phyloP scores from a whole-genome alignment of 2,113 vertebrate genomes.

The Charadrius vociferus region DNA sequence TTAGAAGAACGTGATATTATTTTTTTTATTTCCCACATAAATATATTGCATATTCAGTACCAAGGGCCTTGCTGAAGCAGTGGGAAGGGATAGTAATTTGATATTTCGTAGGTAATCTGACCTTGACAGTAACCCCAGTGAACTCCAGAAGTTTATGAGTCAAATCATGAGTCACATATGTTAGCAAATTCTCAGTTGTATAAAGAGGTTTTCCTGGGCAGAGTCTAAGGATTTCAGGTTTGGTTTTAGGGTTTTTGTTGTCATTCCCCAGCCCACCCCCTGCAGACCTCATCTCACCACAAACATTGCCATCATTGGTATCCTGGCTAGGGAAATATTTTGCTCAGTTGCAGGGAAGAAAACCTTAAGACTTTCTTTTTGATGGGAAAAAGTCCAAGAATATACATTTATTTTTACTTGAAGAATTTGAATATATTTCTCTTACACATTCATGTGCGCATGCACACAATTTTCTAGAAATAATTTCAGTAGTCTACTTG shows the following conservation, averaged over 20 bases:
- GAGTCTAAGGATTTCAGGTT: background rate
- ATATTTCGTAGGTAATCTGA: slow-evolving; percentile 5
- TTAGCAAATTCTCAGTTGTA: slow-evolving; percentile 19
- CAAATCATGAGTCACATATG: background rate
- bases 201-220: background rate
- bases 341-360: background rate
- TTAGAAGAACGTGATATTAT: background rate
- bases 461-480: background rate
- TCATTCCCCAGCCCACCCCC: background rate
- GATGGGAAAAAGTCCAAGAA: background rate
- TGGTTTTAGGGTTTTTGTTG: background rate
- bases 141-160: slow-evolving; percentile 24
- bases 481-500: background rate
- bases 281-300: background rate
- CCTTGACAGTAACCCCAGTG: background rate
- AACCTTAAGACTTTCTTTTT: background rate
- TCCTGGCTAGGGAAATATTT: background rate
- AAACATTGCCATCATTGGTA: background rate
- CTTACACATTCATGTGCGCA: background rate
- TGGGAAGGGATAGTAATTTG: background rate
- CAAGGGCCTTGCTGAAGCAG: background rate
- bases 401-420: background rate
- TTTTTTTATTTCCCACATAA: background rate
- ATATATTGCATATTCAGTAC: background rate
- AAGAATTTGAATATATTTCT: background rate